Evolutionary conservation across 2,797 vertebrate species (phyloP).

Genomic region (Aplochiton taeniatus): DNA sequence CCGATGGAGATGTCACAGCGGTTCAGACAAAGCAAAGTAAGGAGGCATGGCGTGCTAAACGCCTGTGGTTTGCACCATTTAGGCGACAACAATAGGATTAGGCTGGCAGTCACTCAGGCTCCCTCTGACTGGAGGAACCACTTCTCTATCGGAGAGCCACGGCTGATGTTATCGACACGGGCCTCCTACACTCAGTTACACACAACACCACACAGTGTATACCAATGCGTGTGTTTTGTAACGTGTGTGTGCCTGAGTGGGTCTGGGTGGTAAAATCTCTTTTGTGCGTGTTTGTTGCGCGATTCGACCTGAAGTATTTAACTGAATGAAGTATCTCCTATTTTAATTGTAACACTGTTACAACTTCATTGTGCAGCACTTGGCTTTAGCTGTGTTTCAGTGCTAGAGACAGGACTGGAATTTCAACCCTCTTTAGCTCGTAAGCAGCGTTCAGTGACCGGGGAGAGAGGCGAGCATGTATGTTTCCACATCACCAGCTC

Average conservation of each 20-base stretch:
- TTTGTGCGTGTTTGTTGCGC: too few species aligned
- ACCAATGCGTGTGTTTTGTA: too few species aligned
- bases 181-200: background rate
- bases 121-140: conserved; percentile 10
- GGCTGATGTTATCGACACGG: conserved; percentile 16
- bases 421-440: conserved; percentile 7
- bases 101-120: background rate
- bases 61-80: background rate
- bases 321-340: too few species aligned
- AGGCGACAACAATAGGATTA: conserved; percentile 14
- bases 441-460: background rate
- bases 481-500: too few species aligned
- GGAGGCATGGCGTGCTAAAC: conserved; percentile 4
- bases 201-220: too few species aligned
- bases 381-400: conserved; percentile 26
- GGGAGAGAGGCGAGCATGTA: too few species aligned
- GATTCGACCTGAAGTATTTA: too few species aligned
- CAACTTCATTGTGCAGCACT: background rate
- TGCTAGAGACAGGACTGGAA: background rate
- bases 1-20: conserved; percentile 27
- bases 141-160: background rate
- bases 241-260: conserved; percentile 1
- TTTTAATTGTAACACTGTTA: too few species aligned
- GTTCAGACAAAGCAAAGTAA: conserved; percentile 21
- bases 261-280: background rate